Base-by-base conservation (phyloP, 2,888 invertebrate species). In the Diarsia mendica region DNA sequence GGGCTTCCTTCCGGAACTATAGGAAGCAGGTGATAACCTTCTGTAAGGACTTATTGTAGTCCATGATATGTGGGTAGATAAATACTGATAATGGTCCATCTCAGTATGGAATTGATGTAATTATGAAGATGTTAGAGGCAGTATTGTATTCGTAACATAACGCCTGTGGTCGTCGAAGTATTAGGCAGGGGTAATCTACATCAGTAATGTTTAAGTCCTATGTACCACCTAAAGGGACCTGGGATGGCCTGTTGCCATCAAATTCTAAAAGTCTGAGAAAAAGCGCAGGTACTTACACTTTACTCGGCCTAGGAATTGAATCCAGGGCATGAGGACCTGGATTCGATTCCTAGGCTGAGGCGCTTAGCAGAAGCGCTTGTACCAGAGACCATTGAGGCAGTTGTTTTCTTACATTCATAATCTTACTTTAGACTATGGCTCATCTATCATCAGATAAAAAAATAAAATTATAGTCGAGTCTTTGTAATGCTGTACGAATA, bases 1-100 rank as follows among this genome's bases (percentile, higher is more conserved):
- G 51, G 74, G 72, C 74, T 87, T 87, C 77, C 77, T 85, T 83
- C 87, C 85, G 75, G 67, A 61, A 46, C 44, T 33, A 46, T 58
- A 70, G 82, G 77, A 85, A 85, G 64, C 64, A 71, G 67, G 39
- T 72, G 63, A 72, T 82, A 23, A 70, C 51, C 61, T 85, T 85
- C 46, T 55, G 3, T 13, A 49, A 49, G 51, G 58, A 72, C 60
- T 72, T 63, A 72, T 75, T 75, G 60, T 73, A 3, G 69, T 72
- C 49, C 10, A 5, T 68, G 9, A 4, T 0, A 46, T 67, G 65
- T 63, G 61, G 66, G 80, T 58, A 39, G 60, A 63, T 63, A 82
- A 55, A n/a, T 76, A 15, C 11, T 33, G 11, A 49, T 74, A 63
- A 75, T 77, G 44, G 23, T 44, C 2, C 63, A 55, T 55, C 23